Conservation (phyloP, 2,888 invertebrate species). For the Axea sp. region DNA sequence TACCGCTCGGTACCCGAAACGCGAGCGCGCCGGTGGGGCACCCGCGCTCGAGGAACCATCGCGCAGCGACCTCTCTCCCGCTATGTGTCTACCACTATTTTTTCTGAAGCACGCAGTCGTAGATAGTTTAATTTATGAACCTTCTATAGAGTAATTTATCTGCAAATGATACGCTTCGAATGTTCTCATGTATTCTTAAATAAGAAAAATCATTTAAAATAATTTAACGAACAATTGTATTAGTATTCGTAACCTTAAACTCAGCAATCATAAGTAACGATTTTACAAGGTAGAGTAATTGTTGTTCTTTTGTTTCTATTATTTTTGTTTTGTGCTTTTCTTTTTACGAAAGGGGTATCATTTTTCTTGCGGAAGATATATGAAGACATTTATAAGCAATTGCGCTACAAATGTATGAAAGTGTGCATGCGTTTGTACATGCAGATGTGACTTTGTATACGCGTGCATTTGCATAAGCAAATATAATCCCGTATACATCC, state of each 20-base stretch:
- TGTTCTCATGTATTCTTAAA: constrained; percentile 59
- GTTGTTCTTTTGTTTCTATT: constrained; percentile 3
- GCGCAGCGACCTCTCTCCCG: constrained; percentile 25
- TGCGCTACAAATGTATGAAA: constrained; percentile 57
- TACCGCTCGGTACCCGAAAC: too few species aligned
- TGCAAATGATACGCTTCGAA: constrained; percentile 60
- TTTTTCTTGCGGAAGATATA: constrained; percentile 60
- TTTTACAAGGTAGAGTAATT: constrained; percentile 43
- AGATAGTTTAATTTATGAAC: constrained; percentile 77
- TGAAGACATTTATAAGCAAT: constrained; percentile 60
- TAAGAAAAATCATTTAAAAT: constrained; percentile 52
- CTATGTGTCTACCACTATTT: constrained; percentile 52
- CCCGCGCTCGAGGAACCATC: neutral
- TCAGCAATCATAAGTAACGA: constrained; percentile 31
- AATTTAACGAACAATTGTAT: constrained; percentile 48
- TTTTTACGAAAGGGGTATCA: constrained; percentile 22
- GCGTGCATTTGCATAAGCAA: neutral
- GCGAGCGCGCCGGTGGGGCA: neutral
- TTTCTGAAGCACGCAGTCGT: constrained; percentile 66
- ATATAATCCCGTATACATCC: constrained; percentile 14
- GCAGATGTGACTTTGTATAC: constrained; percentile 12
- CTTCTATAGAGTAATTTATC: constrained; percentile 59
- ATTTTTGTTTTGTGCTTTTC: neutral
- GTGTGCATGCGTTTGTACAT: constrained; percentile 43
- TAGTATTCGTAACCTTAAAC: constrained; percentile 28